Percentiles rank a stretch among this genome's conserved stretches.
phyloP scores from a whole-genome alignment of 2,113 vertebrate species.

The Lophochroa leadbeateri region DNA sequence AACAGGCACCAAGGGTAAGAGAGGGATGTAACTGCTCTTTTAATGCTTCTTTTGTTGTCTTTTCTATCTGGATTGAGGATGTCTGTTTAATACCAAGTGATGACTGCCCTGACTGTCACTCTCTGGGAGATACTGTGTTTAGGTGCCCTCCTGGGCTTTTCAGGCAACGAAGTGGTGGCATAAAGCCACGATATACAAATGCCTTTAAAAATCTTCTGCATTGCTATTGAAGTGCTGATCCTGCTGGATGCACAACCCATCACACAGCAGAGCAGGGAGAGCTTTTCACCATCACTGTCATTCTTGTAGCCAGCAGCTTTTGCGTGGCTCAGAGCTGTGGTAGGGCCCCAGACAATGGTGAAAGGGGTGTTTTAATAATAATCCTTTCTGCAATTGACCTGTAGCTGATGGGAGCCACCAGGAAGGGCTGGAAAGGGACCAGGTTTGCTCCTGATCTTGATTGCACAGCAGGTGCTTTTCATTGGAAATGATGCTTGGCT shows the following conservation, averaged over 20 bases:
- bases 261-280: rapidly evolving
- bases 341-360: neutral
- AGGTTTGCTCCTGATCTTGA: neutral
- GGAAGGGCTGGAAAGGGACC: neutral
- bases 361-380: constrained; percentile 1
- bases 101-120: constrained; percentile 11
- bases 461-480: neutral
- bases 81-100: neutral
- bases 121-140: neutral
- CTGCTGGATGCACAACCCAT: neutral
- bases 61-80: neutral
- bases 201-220: neutral
- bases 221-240: neutral
- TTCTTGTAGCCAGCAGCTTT: neutral
- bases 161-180: neutral
- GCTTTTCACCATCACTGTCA: neutral
- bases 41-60: constrained; percentile 25
- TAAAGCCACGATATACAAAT: neutral
- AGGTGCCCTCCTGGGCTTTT: constrained; percentile 40
- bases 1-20: neutral
- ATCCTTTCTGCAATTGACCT: neutral
- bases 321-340: neutral
- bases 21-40: neutral
- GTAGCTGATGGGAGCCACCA: neutral
- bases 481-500: neutral